These are phyloP conservation scores for Diorhabda sublineata DNA, from an alignment of 1,140 invertebrate genomes.

Conservation along the genomic window DNA sequence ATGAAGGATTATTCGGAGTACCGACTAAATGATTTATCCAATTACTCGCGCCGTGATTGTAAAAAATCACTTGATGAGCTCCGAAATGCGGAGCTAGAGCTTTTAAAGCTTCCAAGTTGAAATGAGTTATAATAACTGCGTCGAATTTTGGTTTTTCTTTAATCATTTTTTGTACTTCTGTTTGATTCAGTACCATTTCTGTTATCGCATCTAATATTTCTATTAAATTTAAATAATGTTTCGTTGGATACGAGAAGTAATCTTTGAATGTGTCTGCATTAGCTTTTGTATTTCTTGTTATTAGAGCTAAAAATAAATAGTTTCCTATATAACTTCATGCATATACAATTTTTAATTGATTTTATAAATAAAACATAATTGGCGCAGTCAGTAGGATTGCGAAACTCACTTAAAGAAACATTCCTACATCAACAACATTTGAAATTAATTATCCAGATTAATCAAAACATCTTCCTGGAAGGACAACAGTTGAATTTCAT, in stretches of 20 bases:
- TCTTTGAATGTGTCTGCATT: background rate
- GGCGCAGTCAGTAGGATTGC: background rate
- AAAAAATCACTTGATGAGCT: constrained; percentile 57
- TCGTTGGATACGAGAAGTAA: background rate
- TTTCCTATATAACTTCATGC: background rate
- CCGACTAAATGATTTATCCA: constrained; percentile 43
- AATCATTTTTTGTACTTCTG: constrained; percentile 26
- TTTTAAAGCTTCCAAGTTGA: constrained; percentile 65
- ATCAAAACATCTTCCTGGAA: too few relatives aligned
- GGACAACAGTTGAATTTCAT: too few relatives aligned
- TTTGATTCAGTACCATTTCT: constrained; percentile 23
- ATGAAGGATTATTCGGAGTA: constrained; percentile 46
- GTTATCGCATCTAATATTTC: constrained; percentile 27
- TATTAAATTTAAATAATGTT: background rate
- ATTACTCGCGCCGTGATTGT: constrained; percentile 34
- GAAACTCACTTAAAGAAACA: too few relatives aligned
- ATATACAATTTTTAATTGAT: background rate
- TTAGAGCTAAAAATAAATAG: background rate
- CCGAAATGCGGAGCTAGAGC: constrained; percentile 58
- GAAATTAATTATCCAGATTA: too few relatives aligned
- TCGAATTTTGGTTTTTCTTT: constrained; percentile 51
- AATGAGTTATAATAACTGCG: constrained; percentile 61
- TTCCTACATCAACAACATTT: too few relatives aligned
- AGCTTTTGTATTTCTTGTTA: background rate
- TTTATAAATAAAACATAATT: background rate